Conservation (phyloP, 2,797 vertebrate genomes). For the Gallinago stenura region DNA sequence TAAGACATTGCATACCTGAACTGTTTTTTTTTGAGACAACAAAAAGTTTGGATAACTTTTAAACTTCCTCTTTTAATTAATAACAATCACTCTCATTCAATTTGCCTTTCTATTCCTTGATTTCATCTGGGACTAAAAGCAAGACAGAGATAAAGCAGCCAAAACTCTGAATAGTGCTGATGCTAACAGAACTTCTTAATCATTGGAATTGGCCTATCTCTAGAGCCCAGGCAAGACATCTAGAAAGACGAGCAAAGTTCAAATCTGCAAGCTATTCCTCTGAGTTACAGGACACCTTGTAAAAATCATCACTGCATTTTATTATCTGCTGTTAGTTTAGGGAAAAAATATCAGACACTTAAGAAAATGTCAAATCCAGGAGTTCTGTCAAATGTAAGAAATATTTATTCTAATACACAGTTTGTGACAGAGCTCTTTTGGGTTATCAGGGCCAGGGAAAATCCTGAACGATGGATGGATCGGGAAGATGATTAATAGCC, state of each 20-base stretch:
- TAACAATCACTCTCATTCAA: constrained; percentile 1
- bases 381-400: constrained; percentile 16
- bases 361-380: constrained; percentile 1
- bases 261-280: background rate
- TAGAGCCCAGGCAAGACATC: background rate
- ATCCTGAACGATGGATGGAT: background rate
- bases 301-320: background rate
- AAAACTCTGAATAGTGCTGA: constrained; percentile 40
- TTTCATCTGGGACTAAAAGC: constrained; percentile 50
- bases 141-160: constrained; percentile 48
- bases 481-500: constrained; percentile 17
- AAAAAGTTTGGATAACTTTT: constrained; percentile 16
- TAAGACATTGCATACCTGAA: constrained; percentile 10
- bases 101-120: constrained; percentile 41
- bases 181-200: constrained; percentile 40
- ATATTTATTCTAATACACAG: background rate
- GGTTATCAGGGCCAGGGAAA: constrained; percentile 15
- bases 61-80: constrained; percentile 39
- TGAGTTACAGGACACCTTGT: background rate
- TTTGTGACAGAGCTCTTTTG: background rate
- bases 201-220: constrained; percentile 7
- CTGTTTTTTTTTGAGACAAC: background rate
- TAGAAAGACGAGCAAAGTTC: constrained; percentile 9
- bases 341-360: constrained; percentile 5
- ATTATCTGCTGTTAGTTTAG: constrained; percentile 35